Percentiles rank a stretch among this genome's conserved stretches.
Conservation (phyloP, 1,140 invertebrate genomes). For the Tetraneura akinire region DNA sequence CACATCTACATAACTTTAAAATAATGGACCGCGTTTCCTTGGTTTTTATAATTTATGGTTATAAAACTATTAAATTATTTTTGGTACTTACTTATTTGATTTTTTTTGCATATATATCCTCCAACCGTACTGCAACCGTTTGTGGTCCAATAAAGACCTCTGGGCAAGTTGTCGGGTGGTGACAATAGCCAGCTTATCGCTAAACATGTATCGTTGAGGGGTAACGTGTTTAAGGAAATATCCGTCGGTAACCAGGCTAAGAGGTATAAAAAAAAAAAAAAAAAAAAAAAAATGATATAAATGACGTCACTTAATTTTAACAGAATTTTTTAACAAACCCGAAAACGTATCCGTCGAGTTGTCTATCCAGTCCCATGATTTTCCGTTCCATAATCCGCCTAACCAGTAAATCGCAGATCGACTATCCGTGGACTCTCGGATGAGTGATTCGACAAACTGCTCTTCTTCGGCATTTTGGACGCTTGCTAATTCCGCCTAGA, state of each 20-base stretch:
- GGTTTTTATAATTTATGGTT: too few species aligned
- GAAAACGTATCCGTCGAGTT: slow-evolving; percentile 64
- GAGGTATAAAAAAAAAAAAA: too few species aligned
- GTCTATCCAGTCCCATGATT: slow-evolving; percentile 66
- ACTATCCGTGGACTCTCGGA: slow-evolving; percentile 67
- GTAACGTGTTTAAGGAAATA: not conserved
- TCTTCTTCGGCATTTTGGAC: slow-evolving; percentile 64
- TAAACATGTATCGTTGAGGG: slow-evolving; percentile 59
- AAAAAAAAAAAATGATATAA: too few species aligned
- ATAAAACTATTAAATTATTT: too few species aligned
- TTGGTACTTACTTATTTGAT: slow-evolving; percentile 57
- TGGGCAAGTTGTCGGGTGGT: slow-evolving; percentile 63
- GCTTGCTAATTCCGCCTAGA: slow-evolving; percentile 59
- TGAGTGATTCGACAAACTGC: slow-evolving; percentile 66
- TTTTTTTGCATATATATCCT: slow-evolving; percentile 67
- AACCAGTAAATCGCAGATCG: slow-evolving; percentile 72
- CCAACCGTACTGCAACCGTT: slow-evolving; percentile 64
- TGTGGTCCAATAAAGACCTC: slow-evolving; percentile 67
- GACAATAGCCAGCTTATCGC: slow-evolving; percentile 67
- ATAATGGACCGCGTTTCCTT: too few species aligned
- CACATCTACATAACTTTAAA: too few species aligned
- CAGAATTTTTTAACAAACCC: slow-evolving; percentile 58
- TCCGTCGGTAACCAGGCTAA: slow-evolving; percentile 61
- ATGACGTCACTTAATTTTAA: too few species aligned
- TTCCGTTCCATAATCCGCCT: slow-evolving; percentile 60